A percentile compares a stretch with the other conserved stretches of the same genome.
phyloP scores from a whole-genome alignment of 2,113 vertebrate species.

The Sebastes fasciatus region DNA sequence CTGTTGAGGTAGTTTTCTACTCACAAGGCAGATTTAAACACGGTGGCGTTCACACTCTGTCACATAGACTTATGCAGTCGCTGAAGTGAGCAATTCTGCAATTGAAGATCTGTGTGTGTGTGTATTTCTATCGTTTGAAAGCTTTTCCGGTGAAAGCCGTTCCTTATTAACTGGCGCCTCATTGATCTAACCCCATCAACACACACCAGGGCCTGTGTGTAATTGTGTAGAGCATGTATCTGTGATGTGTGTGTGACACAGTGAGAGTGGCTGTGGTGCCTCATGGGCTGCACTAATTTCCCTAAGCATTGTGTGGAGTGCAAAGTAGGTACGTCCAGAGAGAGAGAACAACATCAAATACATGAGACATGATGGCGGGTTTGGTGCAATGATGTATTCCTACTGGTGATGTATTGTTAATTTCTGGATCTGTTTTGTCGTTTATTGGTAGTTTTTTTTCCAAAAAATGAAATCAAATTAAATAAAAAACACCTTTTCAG shows the following conservation, averaged over 20 bases:
- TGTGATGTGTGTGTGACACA: constrained; percentile 41
- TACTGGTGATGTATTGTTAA: background rate
- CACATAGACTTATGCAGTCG: background rate
- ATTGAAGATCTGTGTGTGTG: background rate
- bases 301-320: constrained; percentile 3
- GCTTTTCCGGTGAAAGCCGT: constrained; percentile 29
- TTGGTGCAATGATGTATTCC: background rate
- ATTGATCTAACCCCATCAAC: constrained; percentile 39
- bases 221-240: constrained; percentile 34
- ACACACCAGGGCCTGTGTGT: constrained; percentile 21
- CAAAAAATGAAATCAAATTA: no score
- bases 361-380: background rate
- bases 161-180: constrained; percentile 47
- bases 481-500: no score
- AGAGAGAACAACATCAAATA: background rate
- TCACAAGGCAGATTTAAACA: background rate
- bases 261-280: constrained; percentile 26
- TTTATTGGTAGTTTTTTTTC: background rate
- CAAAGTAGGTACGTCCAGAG: background rate
- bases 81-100: constrained; percentile 25
- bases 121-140: constrained; percentile 18
- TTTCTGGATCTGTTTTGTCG: background rate
- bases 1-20: constrained; percentile 21
- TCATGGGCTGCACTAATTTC: constrained; percentile 26
- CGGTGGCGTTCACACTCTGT: background rate